A percentile compares a stretch with the other conserved stretches of the same genome.
These are phyloP conservation scores for Malurus elegans DNA, from an alignment of 2,113 vertebrate genomes.

Conservation along the genomic window DNA sequence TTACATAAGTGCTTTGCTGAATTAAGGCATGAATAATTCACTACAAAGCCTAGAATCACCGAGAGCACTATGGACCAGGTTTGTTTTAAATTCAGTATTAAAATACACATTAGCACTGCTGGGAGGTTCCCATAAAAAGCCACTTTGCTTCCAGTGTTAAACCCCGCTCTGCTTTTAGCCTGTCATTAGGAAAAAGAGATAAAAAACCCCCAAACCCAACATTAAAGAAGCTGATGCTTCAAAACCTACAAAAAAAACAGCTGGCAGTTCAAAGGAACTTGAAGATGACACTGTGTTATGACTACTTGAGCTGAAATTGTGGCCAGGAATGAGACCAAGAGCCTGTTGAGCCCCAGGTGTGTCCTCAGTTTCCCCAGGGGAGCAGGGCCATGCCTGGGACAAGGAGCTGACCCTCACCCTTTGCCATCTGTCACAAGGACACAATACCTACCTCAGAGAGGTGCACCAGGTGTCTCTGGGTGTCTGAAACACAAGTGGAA, in stretches of 20 bases:
- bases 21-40: not conserved
- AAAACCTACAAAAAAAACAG: not conserved
- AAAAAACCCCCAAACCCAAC: not conserved
- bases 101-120: not conserved
- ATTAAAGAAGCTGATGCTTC: constrained; percentile 1
- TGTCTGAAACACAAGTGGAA: not conserved
- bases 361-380: not conserved
- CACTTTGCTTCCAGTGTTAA: not conserved
- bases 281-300: constrained; percentile 7
- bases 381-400: not conserved
- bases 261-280: constrained; percentile 2
- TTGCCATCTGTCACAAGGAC: not conserved
- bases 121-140: not conserved
- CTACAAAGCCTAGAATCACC: not conserved
- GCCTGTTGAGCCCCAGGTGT: not conserved
- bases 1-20: constrained; percentile 1
- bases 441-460: constrained; percentile 43
- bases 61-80: not conserved
- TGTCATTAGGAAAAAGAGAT: not conserved
- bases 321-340: not conserved
- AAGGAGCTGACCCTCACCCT: not conserved
- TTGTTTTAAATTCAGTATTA: constrained; percentile 34
- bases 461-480: not conserved
- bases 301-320: not conserved
- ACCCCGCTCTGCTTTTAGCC: not conserved